Conservation (phyloP, 2,888 invertebrate genomes). For the Zonitis immaculata region DNA sequence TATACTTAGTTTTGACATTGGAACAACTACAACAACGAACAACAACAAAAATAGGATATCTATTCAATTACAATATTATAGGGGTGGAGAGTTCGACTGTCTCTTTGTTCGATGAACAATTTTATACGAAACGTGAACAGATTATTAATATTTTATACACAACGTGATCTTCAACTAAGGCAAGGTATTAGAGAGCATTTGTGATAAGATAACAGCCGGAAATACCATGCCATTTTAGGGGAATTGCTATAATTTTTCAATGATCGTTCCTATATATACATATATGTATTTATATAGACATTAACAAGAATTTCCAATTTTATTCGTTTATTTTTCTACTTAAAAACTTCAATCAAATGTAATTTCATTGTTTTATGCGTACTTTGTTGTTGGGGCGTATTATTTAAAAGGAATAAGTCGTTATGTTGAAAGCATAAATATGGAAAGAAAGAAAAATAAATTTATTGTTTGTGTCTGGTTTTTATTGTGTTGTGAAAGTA, state of each 20-base stretch:
- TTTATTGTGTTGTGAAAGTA: too few relatives aligned
- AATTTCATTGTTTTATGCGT: too few relatives aligned
- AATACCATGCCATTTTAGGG: background rate
- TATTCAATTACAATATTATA: background rate
- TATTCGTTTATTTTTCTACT: too few relatives aligned
- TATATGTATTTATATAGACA: too few relatives aligned
- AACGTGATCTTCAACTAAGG: conserved; percentile 17
- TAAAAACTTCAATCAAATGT: too few relatives aligned
- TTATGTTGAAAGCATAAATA: too few relatives aligned
- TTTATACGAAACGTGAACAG: conserved; percentile 20
- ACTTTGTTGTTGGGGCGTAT: too few relatives aligned
- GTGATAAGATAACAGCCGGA: conserved; percentile 1
- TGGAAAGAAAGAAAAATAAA: too few relatives aligned
- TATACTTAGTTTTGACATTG: background rate
- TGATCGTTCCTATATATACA: conserved; percentile 1
- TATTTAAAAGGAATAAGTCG: too few relatives aligned
- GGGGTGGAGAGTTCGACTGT: conserved; percentile 1
- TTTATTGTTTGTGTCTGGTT: too few relatives aligned
- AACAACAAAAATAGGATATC: background rate
- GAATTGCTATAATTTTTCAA: conserved; percentile 9
- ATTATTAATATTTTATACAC: conserved; percentile 26
- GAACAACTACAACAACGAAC: background rate
- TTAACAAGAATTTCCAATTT: too few relatives aligned
- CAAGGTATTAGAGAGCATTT: conserved; percentile 13
- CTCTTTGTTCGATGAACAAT: conserved; percentile 11